Evolutionary conservation across 2,888 invertebrate species (phyloP).

Genomic region (Phytoseiulus persimilis): DNA sequence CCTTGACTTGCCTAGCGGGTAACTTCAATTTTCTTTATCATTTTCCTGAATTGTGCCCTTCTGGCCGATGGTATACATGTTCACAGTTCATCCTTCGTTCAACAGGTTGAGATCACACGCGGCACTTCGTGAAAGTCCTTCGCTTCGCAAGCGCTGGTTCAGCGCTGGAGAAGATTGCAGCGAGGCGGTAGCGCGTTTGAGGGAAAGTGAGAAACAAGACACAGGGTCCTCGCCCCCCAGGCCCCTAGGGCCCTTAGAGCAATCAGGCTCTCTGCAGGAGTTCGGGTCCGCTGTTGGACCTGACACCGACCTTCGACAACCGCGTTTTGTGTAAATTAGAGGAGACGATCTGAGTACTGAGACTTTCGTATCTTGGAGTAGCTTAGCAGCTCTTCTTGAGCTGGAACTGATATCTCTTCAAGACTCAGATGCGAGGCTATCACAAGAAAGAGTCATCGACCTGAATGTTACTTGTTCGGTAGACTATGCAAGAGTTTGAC

Average conservation of each 20-base stretch:
- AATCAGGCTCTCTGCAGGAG: conserved; percentile 21
- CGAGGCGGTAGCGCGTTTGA: not conserved
- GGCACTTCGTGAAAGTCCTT: conserved; percentile 31
- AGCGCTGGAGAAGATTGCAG: conserved; percentile 31
- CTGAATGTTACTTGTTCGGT: not conserved
- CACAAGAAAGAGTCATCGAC: not conserved
- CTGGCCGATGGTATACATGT: too few relatives aligned
- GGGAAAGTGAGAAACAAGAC: not conserved
- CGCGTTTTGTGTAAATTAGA: conserved; percentile 10
- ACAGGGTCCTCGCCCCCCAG: not conserved
- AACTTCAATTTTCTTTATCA: not conserved
- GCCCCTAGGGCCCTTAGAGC: not conserved
- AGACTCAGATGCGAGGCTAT: too few relatives aligned
- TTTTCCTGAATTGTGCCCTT: too few relatives aligned
- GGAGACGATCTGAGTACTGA: too few relatives aligned
- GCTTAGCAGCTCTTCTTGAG: too few relatives aligned
- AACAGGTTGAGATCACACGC: conserved; percentile 24
- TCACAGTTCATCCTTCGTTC: not conserved
- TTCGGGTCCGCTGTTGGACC: conserved; percentile 33
- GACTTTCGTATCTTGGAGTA: too few relatives aligned
- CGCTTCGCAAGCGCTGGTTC: conserved; percentile 25
- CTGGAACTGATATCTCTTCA: too few relatives aligned
- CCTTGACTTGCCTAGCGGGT: conserved; percentile 29
- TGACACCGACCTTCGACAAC: conserved; percentile 15
- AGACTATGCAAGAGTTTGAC: not conserved